These are phyloP conservation scores for Thecocarcelia acutangulata DNA, from an alignment of 2,888 invertebrate genomes.

Conservation along the genomic window DNA sequence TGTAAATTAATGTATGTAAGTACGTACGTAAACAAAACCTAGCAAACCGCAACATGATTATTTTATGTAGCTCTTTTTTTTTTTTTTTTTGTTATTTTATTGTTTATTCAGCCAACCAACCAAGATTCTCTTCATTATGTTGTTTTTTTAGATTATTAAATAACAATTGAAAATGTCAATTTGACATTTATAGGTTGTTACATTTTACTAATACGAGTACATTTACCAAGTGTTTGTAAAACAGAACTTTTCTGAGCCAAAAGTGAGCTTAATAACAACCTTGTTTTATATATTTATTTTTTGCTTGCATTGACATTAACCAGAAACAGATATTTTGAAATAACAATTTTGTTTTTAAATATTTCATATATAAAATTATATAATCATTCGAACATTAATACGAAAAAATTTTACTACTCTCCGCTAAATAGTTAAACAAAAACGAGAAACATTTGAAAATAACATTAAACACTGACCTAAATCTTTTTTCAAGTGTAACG, in stretches of 20 bases:
- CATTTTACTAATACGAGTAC: neutral
- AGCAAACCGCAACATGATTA: constrained; percentile 67
- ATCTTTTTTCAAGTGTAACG: constrained; percentile 73
- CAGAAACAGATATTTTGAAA: neutral
- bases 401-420: constrained; percentile 31
- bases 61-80: constrained; percentile 43
- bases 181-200: constrained; percentile 48
- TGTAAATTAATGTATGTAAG: neutral
- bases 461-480: constrained; percentile 72
- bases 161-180: constrained; percentile 46
- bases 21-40: constrained; percentile 39
- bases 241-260: neutral
- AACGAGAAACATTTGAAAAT: constrained; percentile 26
- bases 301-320: constrained; percentile 26
- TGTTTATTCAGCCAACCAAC: neutral
- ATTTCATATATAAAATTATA: constrained; percentile 39
- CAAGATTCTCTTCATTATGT: constrained; percentile 18
- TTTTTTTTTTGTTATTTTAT: constrained; percentile 8
- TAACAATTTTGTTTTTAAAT: neutral
- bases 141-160: constrained; percentile 36
- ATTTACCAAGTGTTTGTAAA: neutral
- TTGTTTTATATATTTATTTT: neutral
- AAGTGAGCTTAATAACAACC: too few relatives aligned
- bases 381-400: constrained; percentile 44
- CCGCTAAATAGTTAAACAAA: neutral